phyloP scores from a whole-genome alignment of 2,113 vertebrate species.

The Hypanus sabinus region DNA sequence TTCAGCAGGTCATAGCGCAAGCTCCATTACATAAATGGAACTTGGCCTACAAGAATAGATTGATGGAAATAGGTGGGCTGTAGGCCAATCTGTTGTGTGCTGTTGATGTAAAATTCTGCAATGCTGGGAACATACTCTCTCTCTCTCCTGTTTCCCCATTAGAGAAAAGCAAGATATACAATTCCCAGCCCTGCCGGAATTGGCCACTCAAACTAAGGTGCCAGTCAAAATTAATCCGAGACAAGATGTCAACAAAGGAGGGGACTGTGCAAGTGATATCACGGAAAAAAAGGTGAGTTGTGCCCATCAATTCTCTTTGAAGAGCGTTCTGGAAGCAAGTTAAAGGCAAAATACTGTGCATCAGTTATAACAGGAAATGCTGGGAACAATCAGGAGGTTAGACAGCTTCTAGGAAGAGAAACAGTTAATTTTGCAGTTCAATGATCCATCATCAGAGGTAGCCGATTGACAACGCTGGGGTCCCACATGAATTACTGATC shows the following conservation, averaged over 20 bases:
- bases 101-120: neutral
- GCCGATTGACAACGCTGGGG: neutral
- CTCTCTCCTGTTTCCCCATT: neutral
- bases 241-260: conserved; percentile 32
- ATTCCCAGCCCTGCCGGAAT: no score
- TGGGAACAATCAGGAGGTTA: no score
- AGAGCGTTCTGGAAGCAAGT: neutral
- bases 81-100: neutral
- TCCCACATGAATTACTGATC: neutral
- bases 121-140: neutral
- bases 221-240: neutral
- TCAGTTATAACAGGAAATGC: no score
- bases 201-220: neutral
- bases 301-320: neutral
- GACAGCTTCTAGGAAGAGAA: no score
- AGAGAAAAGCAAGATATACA: neutral
- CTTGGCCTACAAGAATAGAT: no score
- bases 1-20: no score
- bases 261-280: conserved; percentile 49
- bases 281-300: conserved; percentile 66
- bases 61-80: no score
- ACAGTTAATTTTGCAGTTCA: no score
- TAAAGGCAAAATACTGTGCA: no score
- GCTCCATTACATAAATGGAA: no score
- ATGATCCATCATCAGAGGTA: no score